Evolutionary conservation across 2,888 invertebrate genomes (phyloP), one percentile per base, ranked within the genome.

Genomic region (Acrobeloides nanus): DNA sequence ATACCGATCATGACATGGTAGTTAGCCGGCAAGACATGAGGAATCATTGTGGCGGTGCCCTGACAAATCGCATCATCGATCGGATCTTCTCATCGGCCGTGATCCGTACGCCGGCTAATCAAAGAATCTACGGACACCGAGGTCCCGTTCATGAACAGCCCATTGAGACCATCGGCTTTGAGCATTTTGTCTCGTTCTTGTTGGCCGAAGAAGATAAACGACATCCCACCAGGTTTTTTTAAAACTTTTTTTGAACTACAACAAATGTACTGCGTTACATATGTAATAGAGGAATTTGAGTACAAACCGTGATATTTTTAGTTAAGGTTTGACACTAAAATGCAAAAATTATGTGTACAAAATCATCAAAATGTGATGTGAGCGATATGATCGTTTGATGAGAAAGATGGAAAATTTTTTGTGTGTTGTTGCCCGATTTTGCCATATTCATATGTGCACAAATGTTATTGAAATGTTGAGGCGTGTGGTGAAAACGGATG

Each of bases 141-240:
- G 57, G 57, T 8, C 42, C 54, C 12, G 33, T 42, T 21, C 31
- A 38, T 23, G 40, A 38, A 27, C 51, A 64, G 41, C 49, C 52
- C 75, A 78, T 47, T 75, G 78, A 24, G 79, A 79, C 61, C 76
- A 74, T 54, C 92, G 89, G 89, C 33, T 95, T 97, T 76, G 87
- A 88, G 1, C 97, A 99, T 77, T 99, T 97, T 78, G 95, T 97
- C 4, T 95, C 95, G 89, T 99, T 97, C 78, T 81, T 99, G 48
- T 80, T 99, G 6, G 90, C 97, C 29, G 97, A 99, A 75, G 97
- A 97, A 77, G 97, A 99, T 77, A 99, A 99, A 77, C 83, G 84
- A 57, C 89, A 95, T 76, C 88, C 90, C 8, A 90, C 78, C 38
- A 78, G 78, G 78, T 79, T n/a, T n/a, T n/a, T n/a, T n/a, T n/a